phyloP scores from a whole-genome alignment of 2,797 vertebrate genomes.

The Eulemur albifrons region DNA sequence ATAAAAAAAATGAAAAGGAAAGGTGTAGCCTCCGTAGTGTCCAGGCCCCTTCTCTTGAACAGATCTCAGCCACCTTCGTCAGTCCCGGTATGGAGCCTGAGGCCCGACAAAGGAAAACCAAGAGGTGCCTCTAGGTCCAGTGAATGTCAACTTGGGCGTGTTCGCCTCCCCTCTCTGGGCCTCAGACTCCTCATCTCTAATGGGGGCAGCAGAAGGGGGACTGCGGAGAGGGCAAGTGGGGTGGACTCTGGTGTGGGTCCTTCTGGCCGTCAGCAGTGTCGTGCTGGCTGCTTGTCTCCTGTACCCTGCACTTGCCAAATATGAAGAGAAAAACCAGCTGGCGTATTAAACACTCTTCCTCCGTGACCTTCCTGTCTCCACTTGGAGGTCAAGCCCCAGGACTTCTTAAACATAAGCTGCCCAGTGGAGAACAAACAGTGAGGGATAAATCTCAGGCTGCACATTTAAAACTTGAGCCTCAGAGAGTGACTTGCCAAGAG shows the following conservation, averaged over 20 bases:
- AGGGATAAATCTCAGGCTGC: background rate
- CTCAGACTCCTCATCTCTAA: background rate
- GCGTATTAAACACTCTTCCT: too few relatives aligned
- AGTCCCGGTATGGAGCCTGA: background rate
- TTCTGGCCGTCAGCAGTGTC: fast-evolving
- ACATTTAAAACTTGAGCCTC: background rate
- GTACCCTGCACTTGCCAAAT: too few relatives aligned
- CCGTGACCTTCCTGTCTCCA: background rate
- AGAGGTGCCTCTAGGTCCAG: background rate
- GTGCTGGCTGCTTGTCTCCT: fast-evolving
- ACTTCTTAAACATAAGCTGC: background rate
- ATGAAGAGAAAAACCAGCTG: background rate
- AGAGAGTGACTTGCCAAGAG: background rate
- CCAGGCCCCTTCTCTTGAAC: too few relatives aligned
- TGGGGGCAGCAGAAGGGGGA: background rate
- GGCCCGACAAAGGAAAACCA: background rate
- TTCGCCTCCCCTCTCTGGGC: background rate
- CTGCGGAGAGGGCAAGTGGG: fast-evolving
- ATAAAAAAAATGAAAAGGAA: background rate
- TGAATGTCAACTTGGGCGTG: fast-evolving
- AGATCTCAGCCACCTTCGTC: background rate
- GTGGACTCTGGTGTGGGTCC: fast-evolving
- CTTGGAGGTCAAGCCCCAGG: background rate
- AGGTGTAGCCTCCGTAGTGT: background rate
- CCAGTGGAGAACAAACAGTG: background rate